Percentiles rank a stretch among this genome's conserved stretches.
phyloP scores from a whole-genome alignment of 2,797 vertebrate species.

The Echeneis naucrates region DNA sequence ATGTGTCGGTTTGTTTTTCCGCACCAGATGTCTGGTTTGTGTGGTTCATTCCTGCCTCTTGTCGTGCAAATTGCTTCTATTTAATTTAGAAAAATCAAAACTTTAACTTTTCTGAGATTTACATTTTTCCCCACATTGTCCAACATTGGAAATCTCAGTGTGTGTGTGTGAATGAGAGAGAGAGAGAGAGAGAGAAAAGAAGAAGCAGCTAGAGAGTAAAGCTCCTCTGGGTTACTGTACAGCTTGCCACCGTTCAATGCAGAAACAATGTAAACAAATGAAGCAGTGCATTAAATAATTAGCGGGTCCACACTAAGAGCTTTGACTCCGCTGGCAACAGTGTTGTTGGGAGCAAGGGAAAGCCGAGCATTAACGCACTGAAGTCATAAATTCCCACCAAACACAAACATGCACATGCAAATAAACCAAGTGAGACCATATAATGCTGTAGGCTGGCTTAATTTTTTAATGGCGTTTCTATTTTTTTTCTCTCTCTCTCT shows the following conservation, averaged over 20 bases:
- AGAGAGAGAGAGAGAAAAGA: conserved; percentile 14
- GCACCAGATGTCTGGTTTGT: conserved; percentile 9
- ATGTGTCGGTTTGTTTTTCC: conserved; percentile 20
- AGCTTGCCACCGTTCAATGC: conserved; percentile 49
- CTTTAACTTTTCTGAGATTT: neutral
- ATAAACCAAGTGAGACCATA: conserved; percentile 35
- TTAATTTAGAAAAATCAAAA: conserved; percentile 11
- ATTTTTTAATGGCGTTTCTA: conserved; percentile 61
- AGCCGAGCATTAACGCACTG: conserved; percentile 56
- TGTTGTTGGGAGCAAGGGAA: conserved; percentile 48
- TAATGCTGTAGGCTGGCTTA: conserved; percentile 42
- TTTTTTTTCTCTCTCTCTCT: conserved; percentile 16
- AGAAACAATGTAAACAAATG: conserved; percentile 72
- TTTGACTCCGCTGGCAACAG: conserved; percentile 56
- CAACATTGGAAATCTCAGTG: neutral
- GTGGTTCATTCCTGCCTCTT: conserved; percentile 26
- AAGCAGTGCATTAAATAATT: conserved; percentile 81
- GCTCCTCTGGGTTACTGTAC: conserved; percentile 41
- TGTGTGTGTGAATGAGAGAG: neutral
- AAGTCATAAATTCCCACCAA: conserved; percentile 60
- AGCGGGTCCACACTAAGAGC: conserved; percentile 71
- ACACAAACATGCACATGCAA: conserved; percentile 29
- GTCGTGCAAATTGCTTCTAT: conserved; percentile 18
- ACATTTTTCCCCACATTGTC: conserved; percentile 8
- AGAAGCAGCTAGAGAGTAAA: too few relatives aligned